Evolutionary conservation across 2,797 vertebrate genomes (phyloP).

Genomic region (Tamandua tetradactyla): DNA sequence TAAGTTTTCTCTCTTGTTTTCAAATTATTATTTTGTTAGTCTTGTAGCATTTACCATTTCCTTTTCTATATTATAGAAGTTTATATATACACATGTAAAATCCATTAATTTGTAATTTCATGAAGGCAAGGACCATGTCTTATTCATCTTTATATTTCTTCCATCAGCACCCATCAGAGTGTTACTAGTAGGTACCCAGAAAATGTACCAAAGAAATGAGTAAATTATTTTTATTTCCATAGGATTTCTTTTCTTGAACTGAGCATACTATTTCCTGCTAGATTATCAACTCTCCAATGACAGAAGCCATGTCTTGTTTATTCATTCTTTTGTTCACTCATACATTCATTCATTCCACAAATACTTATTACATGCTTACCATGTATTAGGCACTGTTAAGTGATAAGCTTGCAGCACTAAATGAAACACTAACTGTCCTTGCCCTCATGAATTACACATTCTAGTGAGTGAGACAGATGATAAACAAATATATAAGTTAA

Average conservation of each 20-base stretch:
- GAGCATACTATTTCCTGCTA: not conserved
- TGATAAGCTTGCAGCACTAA: not conserved
- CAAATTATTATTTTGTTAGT: constrained; percentile 4
- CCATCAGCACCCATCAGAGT: not conserved
- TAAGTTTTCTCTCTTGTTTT: constrained; percentile 16
- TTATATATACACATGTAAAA: not conserved
- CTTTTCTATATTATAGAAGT: not conserved
- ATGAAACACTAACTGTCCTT: not conserved
- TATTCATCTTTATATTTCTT: constrained; percentile 7
- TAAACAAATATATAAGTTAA: not conserved
- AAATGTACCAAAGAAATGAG: constrained; percentile 14
- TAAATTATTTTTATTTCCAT: constrained; percentile 22
- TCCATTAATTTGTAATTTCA: not conserved
- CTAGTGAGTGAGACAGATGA: not conserved
- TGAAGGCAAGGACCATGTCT: not conserved
- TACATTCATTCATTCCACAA: not conserved
- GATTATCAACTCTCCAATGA: not conserved
- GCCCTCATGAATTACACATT: not conserved
- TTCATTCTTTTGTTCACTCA: not conserved
- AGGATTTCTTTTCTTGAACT: constrained; percentile 7
- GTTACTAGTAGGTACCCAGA: not conserved
- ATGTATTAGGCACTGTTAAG: not conserved
- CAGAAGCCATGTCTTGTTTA: not conserved
- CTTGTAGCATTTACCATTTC: not conserved
- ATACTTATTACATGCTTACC: not conserved